Conservation (phyloP, 2,797 vertebrate genomes). For the Parambassis ranga region DNA sequence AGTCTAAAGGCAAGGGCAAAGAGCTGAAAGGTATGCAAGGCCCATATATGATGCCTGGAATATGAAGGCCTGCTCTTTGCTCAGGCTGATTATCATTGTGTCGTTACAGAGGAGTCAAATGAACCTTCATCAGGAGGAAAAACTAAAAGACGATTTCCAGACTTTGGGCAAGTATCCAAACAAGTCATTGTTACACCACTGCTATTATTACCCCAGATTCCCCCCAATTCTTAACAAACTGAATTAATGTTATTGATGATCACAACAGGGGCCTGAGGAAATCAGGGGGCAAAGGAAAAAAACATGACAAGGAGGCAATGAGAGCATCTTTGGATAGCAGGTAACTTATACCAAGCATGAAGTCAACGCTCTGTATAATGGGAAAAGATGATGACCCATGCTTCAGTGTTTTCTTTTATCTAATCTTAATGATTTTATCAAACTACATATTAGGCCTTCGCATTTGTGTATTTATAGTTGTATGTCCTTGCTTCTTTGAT, state of each 20-base stretch:
- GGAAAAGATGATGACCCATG: background rate
- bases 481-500: background rate
- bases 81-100: background rate
- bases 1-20: slow-evolving; percentile 85
- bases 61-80: background rate
- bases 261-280: slow-evolving; percentile 88
- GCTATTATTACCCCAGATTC: too few species aligned
- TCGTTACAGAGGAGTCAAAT: slow-evolving; percentile 82
- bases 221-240: background rate
- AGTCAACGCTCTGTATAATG: too few species aligned
- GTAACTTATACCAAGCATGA: slow-evolving; percentile 54
- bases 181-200: background rate
- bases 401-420: too few species aligned
- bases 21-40: slow-evolving; percentile 81
- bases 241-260: slow-evolving; percentile 2
- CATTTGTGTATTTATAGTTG: background rate
- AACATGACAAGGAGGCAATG: slow-evolving; percentile 87
- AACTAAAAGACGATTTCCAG: slow-evolving; percentile 90
- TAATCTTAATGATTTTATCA: too few species aligned
- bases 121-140: slow-evolving; percentile 83
- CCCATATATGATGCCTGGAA: background rate
- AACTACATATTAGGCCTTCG: background rate
- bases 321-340: slow-evolving; percentile 91
- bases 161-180: slow-evolving; percentile 86
- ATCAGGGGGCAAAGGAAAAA: slow-evolving; percentile 93